Percentiles rank a stretch among this genome's conserved stretches.
phyloP scores from a whole-genome alignment of 2,797 vertebrate species.

The Rhynchotus rufescens region DNA sequence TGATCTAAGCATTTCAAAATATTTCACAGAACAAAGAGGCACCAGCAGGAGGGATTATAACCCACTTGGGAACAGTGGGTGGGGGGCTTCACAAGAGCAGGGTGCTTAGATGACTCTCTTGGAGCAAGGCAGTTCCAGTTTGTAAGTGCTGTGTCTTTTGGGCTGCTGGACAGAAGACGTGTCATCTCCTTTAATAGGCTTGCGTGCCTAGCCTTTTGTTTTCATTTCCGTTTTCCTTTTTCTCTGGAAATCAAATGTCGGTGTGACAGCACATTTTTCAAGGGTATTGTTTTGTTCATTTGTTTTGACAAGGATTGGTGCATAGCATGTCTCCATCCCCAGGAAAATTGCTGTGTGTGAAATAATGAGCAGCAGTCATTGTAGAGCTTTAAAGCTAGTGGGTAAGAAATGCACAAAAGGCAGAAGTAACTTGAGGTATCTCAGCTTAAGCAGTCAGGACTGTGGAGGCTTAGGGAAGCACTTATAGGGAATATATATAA shows the following conservation, averaged over 20 bases:
- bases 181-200: not conserved
- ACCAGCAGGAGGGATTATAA: not conserved
- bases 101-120: not conserved
- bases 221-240: not conserved
- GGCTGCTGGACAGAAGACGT: rapidly evolving
- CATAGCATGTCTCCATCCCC: not conserved
- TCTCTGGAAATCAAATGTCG: not conserved
- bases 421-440: not conserved
- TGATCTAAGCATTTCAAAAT: not conserved
- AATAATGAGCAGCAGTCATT: not conserved
- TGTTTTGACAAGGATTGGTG: not conserved
- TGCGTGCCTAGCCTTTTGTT: not conserved
- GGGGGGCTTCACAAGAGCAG: not conserved
- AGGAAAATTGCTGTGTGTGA: not conserved
- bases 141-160: rapidly evolving
- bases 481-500: too few relatives aligned
- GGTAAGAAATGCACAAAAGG: not conserved
- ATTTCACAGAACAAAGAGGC: not conserved
- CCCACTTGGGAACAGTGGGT: not conserved
- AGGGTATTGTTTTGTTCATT: not conserved
- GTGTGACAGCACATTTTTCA: slow-evolving; percentile 30
- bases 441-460: not conserved
- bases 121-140: not conserved
- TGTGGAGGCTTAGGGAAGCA: not conserved
- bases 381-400: not conserved